These are phyloP conservation scores for Cryptocephalus primarius DNA, from an alignment of 2,888 invertebrate species.

Conservation along the genomic window DNA sequence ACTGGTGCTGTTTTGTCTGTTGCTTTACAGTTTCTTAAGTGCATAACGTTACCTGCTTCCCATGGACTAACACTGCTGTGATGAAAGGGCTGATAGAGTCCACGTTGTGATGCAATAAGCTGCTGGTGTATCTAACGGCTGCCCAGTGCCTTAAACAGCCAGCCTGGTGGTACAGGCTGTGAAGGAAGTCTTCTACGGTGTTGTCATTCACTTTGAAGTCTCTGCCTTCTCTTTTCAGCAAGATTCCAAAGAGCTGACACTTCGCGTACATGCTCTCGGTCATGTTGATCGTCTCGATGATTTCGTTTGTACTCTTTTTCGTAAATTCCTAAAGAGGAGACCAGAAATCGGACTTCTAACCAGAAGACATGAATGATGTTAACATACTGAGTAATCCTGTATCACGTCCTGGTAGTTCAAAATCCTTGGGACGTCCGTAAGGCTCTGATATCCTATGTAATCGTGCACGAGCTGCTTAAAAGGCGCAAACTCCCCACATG, in stretches of 20 bases:
- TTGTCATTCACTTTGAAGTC: slow-evolving; percentile 57
- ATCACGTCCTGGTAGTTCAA: slow-evolving; percentile 60
- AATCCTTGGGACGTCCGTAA: slow-evolving; percentile 87
- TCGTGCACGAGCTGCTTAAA: slow-evolving; percentile 85
- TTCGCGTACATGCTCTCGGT: slow-evolving; percentile 67
- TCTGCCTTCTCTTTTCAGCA: slow-evolving; percentile 71
- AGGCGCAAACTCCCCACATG: slow-evolving; percentile 59
- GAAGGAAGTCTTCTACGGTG: slow-evolving; percentile 57
- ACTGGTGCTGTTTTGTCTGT: no score
- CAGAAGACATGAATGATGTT: not conserved
- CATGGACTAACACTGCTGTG: slow-evolving; percentile 93
- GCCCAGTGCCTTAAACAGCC: slow-evolving; percentile 82
- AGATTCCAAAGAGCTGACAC: slow-evolving; percentile 73
- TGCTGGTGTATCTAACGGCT: slow-evolving; percentile 90
- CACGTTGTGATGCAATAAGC: slow-evolving; percentile 85
- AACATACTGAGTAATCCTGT: slow-evolving; percentile 28
- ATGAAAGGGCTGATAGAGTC: slow-evolving; percentile 98
- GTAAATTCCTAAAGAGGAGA: slow-evolving; percentile 43
- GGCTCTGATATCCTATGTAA: slow-evolving; percentile 89
- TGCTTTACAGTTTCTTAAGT: no score
- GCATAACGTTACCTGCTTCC: slow-evolving; percentile 68
- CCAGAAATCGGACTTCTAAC: no score
- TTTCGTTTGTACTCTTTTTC: slow-evolving; percentile 58
- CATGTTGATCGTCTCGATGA: slow-evolving; percentile 58
- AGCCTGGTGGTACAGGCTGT: slow-evolving; percentile 68